Base-by-base conservation (phyloP, 2,888 invertebrate genomes). In the Cosmopolites sordidus region DNA sequence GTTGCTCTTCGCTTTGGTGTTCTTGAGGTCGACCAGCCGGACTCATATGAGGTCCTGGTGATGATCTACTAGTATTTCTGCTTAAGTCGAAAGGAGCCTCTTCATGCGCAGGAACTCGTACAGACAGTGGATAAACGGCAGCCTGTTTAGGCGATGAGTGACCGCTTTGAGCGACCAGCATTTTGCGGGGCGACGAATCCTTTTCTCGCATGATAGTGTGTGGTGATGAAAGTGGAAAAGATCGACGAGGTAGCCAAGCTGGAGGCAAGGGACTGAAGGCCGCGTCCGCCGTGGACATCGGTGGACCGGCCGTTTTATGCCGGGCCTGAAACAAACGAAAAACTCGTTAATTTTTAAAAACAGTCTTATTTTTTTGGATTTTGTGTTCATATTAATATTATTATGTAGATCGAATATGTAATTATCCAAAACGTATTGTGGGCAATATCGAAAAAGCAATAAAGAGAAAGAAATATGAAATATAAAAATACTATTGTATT, bases 161-260 rank as follows among this genome's bases (percentile, higher is more conserved):
- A 48, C 81, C 81, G 60, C 75, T 77, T 69, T 79, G 66, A 9
- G 73, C 72, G 48, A 76, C 73, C 72, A 86, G 79, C 86, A 90
- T 89, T 80, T 91, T 91, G 77, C 90, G 83, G 74, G 91, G 92
- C 73, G 89, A 89, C 75, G 90, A 87, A 81, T 92, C 90, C 79
- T 92, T 92, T 80, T 92, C 92, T 80, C 92, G 83, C 86, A 87
- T 87, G 74, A 80, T 87, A 80, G 82, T 78, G 8, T 70, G 69
- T 59, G 69, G 72, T 67, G 74, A 72, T 67, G 74, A 72, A 66
- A 75, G 41, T 70, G 68, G 76, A 75, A 73, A 77, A 73, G 69
- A 75, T 69, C 67, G 76, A 64, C 66, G 71, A 69, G 72, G 57
- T 47, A 54, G 56, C 56, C 54, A 57, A 42, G 53, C 47, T 17